Evolutionary conservation across 2,113 vertebrate genomes (phyloP).

Genomic region (Strigops habroptila): DNA sequence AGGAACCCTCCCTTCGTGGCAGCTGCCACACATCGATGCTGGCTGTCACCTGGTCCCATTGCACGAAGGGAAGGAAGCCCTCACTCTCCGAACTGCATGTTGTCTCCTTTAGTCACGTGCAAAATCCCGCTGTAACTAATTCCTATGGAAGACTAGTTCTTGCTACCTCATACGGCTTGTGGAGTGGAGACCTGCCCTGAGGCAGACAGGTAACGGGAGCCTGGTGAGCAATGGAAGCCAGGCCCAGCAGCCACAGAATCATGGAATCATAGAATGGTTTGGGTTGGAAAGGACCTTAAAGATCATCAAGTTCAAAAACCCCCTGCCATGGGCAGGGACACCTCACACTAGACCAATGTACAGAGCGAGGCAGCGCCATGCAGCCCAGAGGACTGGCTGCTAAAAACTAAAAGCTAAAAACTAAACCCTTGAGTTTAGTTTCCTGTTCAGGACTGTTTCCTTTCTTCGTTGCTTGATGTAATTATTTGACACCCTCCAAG

Average conservation of each 20-base stretch:
- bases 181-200: neutral
- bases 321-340: neutral
- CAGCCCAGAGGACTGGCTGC: neutral
- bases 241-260: neutral
- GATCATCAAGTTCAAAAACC: neutral
- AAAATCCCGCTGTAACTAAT: neutral
- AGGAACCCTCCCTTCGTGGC: neutral
- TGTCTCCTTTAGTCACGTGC: fast-evolving
- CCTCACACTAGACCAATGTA: neutral
- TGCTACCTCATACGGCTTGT: neutral
- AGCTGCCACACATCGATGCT: neutral
- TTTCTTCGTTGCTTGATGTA: neutral
- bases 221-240: neutral
- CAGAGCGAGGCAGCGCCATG: neutral
- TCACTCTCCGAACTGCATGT: neutral
- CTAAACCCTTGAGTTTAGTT: neutral
- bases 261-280: neutral
- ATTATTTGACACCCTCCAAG: neutral
- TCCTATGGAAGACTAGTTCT: neutral
- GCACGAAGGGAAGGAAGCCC: neutral
- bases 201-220: neutral
- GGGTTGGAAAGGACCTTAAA: neutral
- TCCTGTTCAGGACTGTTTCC: neutral
- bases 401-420: too few species aligned
- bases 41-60: neutral